Evolutionary conservation across 2,797 vertebrate species (phyloP), one percentile per base, ranked within the genome.

Genomic region (Sebastes minor): DNA sequence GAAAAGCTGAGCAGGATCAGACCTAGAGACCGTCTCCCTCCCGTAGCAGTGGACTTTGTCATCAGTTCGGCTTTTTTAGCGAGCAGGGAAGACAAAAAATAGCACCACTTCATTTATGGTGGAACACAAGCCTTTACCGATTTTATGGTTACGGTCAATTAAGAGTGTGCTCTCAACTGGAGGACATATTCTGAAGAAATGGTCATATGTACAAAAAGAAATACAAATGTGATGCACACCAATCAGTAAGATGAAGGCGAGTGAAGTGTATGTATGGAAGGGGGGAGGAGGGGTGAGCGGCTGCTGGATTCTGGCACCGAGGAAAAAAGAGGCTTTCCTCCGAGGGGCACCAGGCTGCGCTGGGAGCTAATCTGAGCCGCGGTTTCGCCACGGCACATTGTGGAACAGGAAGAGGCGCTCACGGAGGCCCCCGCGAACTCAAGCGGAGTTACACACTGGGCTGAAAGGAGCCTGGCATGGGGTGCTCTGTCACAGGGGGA

Each of bases 391-490:
- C 85, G 89, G 88, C 81, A 62, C 88, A 89, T 94, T 91, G 93
- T 92, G 89, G 92, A 88, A 92, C 93, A 94, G 95, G 93, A 94
- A 94, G 92, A 88, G 91, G 80, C 84, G 91, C 90, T 92, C 87
- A 77, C 68, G 82, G 89, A 93, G 91, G 91, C 91, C 90, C 88
- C 53, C 2, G 81, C 80, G 74, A 91, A 91, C 91, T 90, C 93
- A 88, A 90, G 91, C 91, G 27, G 91, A 91, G 92, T 86, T 89
- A 92, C 92, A 93, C 89, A 90, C 88, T 86, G 86, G 86, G 87
- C 93, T 94, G 92, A 95, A 96, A 94, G 90, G 86, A 94, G 89
- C 91, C 89, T 92, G 90, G 93, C 91, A 91, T 92, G 91, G 88
- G 91, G 89, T 63, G 60, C 70, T 79, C 78, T 70, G 82, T 91